These are phyloP conservation scores for Agraylea sexmaculata DNA, from an alignment of 1,140 invertebrate species.

Conservation along the genomic window DNA sequence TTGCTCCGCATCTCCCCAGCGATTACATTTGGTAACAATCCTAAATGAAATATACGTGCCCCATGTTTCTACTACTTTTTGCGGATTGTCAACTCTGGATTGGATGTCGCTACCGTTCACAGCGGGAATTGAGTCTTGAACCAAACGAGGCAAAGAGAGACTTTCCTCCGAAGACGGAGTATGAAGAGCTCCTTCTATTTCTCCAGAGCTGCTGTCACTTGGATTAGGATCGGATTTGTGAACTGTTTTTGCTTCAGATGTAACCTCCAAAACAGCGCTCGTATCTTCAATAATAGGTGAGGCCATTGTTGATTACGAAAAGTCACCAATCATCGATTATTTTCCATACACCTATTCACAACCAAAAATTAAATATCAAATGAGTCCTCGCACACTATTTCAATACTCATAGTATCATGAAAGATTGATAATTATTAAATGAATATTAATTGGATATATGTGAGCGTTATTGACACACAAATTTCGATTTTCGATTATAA, in stretches of 20 bases:
- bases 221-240: constrained; percentile 8
- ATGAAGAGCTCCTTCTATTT: constrained; percentile 30
- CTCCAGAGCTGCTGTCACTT: constrained; percentile 11
- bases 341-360: no score
- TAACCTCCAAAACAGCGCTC: constrained; percentile 18
- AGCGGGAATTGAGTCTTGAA: background rate
- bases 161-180: constrained; percentile 43
- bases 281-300: constrained; percentile 7
- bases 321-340: no score
- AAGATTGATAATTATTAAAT: no score
- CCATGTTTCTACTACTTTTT: constrained; percentile 62
- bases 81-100: constrained; percentile 64
- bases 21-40: constrained; percentile 53
- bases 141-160: background rate
- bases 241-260: constrained; percentile 12
- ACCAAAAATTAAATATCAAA: no score
- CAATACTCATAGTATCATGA: no score
- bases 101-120: constrained; percentile 45
- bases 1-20: constrained; percentile 51
- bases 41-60: constrained; percentile 67
- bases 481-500: no score
- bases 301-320: no score
- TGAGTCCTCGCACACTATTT: no score
- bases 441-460: no score
- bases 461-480: no score